phyloP scores from a whole-genome alignment of 1,140 invertebrate species.

The Drosophila baimaii region DNA sequence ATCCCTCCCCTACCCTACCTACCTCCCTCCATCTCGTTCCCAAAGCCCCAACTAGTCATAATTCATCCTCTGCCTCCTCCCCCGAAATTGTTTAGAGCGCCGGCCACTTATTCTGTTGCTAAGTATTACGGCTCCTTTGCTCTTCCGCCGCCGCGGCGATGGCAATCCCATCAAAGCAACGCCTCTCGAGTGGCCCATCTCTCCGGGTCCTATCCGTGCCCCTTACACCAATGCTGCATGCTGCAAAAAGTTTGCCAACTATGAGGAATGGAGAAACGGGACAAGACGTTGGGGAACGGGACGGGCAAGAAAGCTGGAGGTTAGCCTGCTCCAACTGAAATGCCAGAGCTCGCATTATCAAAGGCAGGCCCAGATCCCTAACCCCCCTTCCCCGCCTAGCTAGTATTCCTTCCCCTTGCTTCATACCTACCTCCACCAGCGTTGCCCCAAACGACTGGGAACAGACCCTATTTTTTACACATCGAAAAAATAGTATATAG shows the following conservation, averaged over 20 bases:
- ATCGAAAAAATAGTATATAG: neutral
- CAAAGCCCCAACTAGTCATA: constrained; percentile 14
- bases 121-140: constrained; percentile 44
- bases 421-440: neutral
- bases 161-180: constrained; percentile 64
- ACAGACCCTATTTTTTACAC: constrained; percentile 16
- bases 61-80: neutral
- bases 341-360: constrained; percentile 55
- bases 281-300: too few relatives aligned
- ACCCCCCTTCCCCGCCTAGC: too few relatives aligned
- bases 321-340: constrained; percentile 30
- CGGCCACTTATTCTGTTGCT: constrained; percentile 21
- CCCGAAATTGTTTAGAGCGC: constrained; percentile 21
- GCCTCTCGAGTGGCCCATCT: constrained; percentile 66
- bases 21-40: too few relatives aligned
- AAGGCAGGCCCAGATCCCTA: constrained; percentile 21
- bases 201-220: neutral
- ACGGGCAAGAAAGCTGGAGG: constrained; percentile 5
- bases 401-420: neutral
- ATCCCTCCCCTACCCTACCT: accelerated
- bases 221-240: constrained; percentile 7
- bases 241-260: constrained; percentile 65
- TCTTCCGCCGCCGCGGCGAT: constrained; percentile 2
- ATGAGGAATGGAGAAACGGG: constrained; percentile 24
- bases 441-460: constrained; percentile 50